Base-by-base conservation (phyloP, 2,888 invertebrate genomes). In the Mesodorylaimus sp. region DNA sequence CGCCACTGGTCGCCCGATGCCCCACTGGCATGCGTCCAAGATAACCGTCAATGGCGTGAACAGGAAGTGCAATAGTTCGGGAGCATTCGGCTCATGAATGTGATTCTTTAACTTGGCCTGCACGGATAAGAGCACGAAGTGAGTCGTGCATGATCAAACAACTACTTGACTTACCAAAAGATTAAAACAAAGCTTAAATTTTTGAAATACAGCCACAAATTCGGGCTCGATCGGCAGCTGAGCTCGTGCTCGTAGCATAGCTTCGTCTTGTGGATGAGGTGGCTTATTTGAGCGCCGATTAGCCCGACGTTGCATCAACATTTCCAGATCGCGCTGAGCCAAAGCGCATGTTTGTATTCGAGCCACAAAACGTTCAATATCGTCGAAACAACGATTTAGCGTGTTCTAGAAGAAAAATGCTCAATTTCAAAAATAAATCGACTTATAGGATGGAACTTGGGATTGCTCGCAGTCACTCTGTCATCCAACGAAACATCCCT, bases 1-100 rank as follows among this genome's bases (percentile, higher is more conserved):
- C 5, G 49, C 49, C 16, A 48, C 24, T 19, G 7, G 16, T 27
- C 58, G 49, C 5, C 60, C 61, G 21, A 63, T 54, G 2, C 62
- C 63, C 62, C 63, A 61, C 23, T 62, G 59, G 48, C 60, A 60
- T 2, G 95, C 91, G 69, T 97, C 93, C 57, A 97, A 88, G 62
- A 97, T 93, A 57, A 97, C 75, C 28, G 91, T 88, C 63, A 97
- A 73, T 1, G 97, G 97, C 19, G 95, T 93, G 73, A 97, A 97
- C 50, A 97, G 75, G 70, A 95, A 97, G 70, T 97, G 97, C 45
- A 97, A 87, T 60, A 97, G 72, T 70, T 97, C 95, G 0, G 95
- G 95, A 7, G 97, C 95, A 70, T 97, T 97, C 0, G 97, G 97
- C 69, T 95, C 93, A 68, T 97, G 95, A 58, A 97, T 97, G 69